Conservation (phyloP, 30 jellyfish, hydroid and myxozoan genomes). For the Aurelia aurita complex sp. Pacific region DNA sequence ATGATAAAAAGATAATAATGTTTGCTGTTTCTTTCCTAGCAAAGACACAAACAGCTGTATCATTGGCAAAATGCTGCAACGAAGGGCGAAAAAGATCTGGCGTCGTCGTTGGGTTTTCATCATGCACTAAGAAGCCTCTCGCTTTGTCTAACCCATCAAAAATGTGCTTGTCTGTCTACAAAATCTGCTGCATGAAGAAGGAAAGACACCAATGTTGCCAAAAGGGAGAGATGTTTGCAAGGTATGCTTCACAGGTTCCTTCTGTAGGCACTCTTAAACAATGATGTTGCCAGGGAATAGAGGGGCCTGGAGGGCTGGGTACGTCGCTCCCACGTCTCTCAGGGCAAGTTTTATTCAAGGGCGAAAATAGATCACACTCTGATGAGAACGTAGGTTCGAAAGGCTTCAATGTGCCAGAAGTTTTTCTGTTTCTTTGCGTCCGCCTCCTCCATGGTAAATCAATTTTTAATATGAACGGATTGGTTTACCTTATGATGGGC, state of each 20-base stretch:
- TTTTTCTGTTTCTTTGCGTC: no score
- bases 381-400: no score
- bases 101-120: conserved; percentile 43
- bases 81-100: conserved; percentile 55
- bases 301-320: no score
- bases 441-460: no score
- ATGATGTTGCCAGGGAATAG: no score
- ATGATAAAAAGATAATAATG: no score
- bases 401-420: no score
- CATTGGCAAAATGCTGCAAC: conserved; percentile 49
- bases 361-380: no score
- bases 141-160: conserved; percentile 28
- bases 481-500: no score
- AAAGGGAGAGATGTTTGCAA: conserved; percentile 38
- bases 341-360: no score
- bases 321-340: no score
- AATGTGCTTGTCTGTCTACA: conserved; percentile 46
- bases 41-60: conserved; percentile 14
- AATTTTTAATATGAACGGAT: no score
- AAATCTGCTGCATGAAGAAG: conserved; percentile 47
- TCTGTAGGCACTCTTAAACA: background rate
- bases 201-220: conserved; percentile 42
- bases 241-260: conserved; percentile 2
- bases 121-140: conserved; percentile 30
- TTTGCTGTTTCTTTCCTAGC: background rate